phyloP scores from a whole-genome alignment of 1,140 invertebrate genomes.

The Pteromalus puparum region DNA sequence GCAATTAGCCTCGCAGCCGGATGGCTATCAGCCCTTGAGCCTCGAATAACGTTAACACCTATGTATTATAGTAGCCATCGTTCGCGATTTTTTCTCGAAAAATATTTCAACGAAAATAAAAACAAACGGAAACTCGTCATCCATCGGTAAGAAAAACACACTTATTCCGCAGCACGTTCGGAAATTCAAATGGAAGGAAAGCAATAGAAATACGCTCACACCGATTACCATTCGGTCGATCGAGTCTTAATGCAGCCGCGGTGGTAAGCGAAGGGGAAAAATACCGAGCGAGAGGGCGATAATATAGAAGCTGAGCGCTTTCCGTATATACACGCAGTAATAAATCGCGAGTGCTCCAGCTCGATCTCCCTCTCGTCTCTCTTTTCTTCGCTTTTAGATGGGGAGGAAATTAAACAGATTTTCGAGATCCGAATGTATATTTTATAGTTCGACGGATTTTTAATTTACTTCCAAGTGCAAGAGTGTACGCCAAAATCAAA shows the following conservation, averaged over 20 bases:
- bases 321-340: constrained; percentile 37
- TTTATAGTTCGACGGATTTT: too few species aligned
- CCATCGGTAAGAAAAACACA: not conserved
- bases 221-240: constrained; percentile 49
- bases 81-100: too few species aligned
- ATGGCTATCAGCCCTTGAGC: not conserved
- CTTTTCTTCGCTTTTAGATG: not conserved
- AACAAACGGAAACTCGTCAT: too few species aligned
- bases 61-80: too few species aligned
- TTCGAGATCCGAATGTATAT: too few species aligned
- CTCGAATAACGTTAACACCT: not conserved
- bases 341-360: constrained; percentile 46
- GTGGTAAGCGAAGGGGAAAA: constrained; percentile 27
- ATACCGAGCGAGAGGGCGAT: not conserved
- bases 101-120: not conserved
- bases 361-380: not conserved
- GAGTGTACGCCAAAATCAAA: too few species aligned
- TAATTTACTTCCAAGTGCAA: too few species aligned
- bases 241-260: constrained; percentile 37
- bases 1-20: constrained; percentile 28
- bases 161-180: not conserved
- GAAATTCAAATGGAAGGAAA: not conserved
- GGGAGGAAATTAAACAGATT: not conserved
- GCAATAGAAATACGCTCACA: constrained; percentile 4
- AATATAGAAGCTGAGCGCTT: constrained; percentile 43